Conservation (phyloP, 2,888 invertebrate genomes). For the Ormyrus rosae region DNA sequence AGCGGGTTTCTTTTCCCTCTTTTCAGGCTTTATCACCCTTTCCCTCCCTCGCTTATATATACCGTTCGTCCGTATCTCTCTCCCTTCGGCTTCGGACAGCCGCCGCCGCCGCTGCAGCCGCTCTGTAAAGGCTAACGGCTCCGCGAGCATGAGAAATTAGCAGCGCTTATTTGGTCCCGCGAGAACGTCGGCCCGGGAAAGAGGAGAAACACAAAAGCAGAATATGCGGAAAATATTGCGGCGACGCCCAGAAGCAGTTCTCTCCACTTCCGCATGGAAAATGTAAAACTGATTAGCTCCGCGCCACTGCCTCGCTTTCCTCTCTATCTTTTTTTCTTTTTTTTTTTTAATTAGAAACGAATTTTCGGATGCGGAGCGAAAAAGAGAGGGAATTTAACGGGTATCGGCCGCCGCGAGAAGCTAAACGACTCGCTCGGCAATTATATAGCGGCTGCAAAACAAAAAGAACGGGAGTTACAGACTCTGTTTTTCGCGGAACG, state of each 20-base stretch:
- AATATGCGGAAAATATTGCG: slow-evolving; percentile 36
- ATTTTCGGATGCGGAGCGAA: neutral
- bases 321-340: too few species aligned
- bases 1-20: neutral
- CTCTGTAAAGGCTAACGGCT: neutral
- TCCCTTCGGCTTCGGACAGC: slow-evolving; percentile 2
- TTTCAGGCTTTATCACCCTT: neutral
- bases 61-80: slow-evolving; percentile 2
- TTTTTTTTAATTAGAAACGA: neutral
- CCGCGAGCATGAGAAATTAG: slow-evolving; percentile 53
- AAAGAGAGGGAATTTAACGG: too few species aligned
- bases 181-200: neutral
- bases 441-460: too few species aligned
- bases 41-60: slow-evolving; percentile 12
- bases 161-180: slow-evolving; percentile 44
- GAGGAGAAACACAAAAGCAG: neutral
- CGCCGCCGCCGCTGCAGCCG: neutral
- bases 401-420: too few species aligned
- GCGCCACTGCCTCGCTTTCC: too few species aligned
- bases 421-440: too few species aligned
- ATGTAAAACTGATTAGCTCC: slow-evolving; percentile 33
- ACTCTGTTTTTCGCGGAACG: neutral
- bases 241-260: neutral
- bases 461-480: too few species aligned
- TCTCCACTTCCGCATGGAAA: slow-evolving; percentile 1